Evolutionary conservation across 2,797 vertebrate species (phyloP).

Genomic region (Orientallactaga sibirica): DNA sequence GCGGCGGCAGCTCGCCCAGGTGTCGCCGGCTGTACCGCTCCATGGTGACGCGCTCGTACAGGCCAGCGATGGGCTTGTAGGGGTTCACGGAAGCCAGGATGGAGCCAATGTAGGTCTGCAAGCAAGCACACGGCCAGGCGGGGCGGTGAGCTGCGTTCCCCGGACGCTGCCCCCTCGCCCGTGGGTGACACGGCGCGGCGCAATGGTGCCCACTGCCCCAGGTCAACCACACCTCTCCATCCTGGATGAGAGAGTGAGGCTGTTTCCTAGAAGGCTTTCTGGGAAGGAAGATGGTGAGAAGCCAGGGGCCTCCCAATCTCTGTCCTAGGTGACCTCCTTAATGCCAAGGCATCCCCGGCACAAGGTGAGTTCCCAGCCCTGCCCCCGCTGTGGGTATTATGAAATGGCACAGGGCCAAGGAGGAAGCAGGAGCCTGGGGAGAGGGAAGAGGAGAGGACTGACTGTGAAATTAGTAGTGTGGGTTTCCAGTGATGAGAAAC

Average conservation of each 20-base stretch:
- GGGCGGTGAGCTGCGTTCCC: no score
- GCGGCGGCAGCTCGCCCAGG: constrained; percentile 94
- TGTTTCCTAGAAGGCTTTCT: not conserved
- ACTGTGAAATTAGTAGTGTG: rapidly evolving
- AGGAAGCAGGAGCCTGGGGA: not conserved
- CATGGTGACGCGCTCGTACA: constrained; percentile 91
- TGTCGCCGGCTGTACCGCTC: constrained; percentile 93
- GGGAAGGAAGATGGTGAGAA: not conserved
- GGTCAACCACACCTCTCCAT: no score
- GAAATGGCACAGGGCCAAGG: not conserved
- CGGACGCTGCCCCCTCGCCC: no score
- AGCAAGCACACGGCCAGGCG: constrained; percentile 17
- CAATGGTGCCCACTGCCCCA: no score
- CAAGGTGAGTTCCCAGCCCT: not conserved
- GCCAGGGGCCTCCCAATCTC: not conserved
- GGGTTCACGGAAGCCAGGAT: constrained; percentile 98
- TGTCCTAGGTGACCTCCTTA: not conserved
- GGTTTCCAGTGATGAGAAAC: not conserved
- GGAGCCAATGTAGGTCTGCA: constrained; percentile 97
- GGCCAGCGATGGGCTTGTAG: constrained; percentile 93
- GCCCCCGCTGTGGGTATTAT: not conserved
- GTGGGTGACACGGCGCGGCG: no score
- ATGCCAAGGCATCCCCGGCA: not conserved
- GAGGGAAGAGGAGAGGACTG: rapidly evolving
- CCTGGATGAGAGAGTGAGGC: not conserved